Base-by-base conservation (phyloP, 2,113 vertebrate genomes). In the Ctenodactylus gundi region DNA sequence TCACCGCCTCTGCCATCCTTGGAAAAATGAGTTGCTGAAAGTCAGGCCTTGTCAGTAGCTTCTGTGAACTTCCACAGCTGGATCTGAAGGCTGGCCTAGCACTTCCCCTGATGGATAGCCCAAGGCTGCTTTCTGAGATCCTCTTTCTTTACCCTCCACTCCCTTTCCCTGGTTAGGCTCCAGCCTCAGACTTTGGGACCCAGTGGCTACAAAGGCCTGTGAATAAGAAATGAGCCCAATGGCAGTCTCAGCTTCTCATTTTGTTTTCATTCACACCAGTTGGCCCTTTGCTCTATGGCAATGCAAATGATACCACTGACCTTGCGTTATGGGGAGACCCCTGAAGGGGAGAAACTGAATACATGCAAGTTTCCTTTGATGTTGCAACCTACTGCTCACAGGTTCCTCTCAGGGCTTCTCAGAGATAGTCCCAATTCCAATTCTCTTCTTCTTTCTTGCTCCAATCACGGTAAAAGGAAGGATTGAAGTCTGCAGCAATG, bases 1-100 rank as follows among this genome's bases (percentile, higher is more conserved):
- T 25, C 7, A 58, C 13, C 1, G 4, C 41, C 5, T 62, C 9
- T 83, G 51, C 13, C 53, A 13, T 78, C 12, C 2, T 57, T 58
- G 49, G 20, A 68, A 78, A 94, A 13, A 36, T 21, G 12, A 39
- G 31, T 73, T 29, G 21, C n/a, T 41, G 53, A 80, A 87, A 73
- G 39, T 77, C 31, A 39, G 39, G 49, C 18, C 57, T 34, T 39
- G 55, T 44, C 4, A 20, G 11, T 46, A 75, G 39, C 27, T 75
- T 57, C 20, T 10, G 31, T 10, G 29, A 46, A 31, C 9, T 21
- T 53, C 21, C 0, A 0, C 13, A 29, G 4, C 21, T 14, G 7
- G 46, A 58, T 10, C 6, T 27, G 25, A 65, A 46, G 12, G 44
- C 39, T 60, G 39, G 80, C 3, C 39, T 41, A 64, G 65, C 60